Evolutionary conservation across 2,797 vertebrate genomes (phyloP), one percentile per base, ranked within the genome.

Genomic region (Trematomus bernacchii): DNA sequence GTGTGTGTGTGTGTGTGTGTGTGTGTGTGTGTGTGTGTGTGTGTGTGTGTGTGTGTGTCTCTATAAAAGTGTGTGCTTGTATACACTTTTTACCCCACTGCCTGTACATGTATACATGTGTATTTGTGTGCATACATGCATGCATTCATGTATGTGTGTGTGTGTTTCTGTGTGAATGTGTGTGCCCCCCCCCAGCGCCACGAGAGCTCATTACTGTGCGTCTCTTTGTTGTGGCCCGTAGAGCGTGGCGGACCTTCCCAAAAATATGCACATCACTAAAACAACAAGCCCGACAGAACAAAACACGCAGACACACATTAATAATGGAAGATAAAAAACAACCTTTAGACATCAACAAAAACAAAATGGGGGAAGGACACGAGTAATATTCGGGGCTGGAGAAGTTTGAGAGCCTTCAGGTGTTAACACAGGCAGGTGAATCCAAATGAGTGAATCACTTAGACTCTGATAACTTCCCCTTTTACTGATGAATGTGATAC

Each of bases 191-290:
- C 53, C 66, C 59, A 89, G 87, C 80, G 51, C 90, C 87, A 85
- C 83, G 81, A 90, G 92, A 88, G 90, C 92, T 93, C 92, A 93
- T 94, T 94, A 93, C 90, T 90, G 90, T 90, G 89, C 63, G 76
- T 90, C 80, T 94, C 89, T 90, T 90, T 92, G 90, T 90, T 92
- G 92, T 91, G 90, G 91, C 90, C 92, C 77, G 72, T 89, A 91
- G 90, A 92, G 91, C 91, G 90, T 93, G 85, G 91, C 90, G 76
- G 87, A 89, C 91, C 91, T 88, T 89, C 90, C 89, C 84, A 85
- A 91, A 92, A 92, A 93, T 93, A 93, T 93, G 92, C 92, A 93
- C 92, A 93, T 93, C 76, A 82, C 91, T 92, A 91, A 92, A 93
- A 92, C 90, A 93, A 93, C 80, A 86, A 92, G 88, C 90, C 89